Conservation (phyloP, 2,113 vertebrate species). For the Platichthys flesus region DNA sequence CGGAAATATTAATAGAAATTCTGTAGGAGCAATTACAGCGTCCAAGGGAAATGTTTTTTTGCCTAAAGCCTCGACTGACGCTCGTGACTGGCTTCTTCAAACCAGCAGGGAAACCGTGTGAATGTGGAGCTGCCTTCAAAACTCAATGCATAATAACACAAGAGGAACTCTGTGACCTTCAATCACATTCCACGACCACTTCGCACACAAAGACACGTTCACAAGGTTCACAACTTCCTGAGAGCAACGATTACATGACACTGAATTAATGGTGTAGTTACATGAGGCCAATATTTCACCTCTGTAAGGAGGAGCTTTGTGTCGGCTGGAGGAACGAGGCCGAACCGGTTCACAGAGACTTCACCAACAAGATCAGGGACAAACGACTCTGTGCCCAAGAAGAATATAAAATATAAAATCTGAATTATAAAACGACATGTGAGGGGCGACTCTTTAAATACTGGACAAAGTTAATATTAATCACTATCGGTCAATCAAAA, state of each 20-base stretch:
- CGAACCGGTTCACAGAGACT: background rate
- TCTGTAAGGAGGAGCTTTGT: background rate
- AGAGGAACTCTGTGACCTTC: slow-evolving; percentile 9
- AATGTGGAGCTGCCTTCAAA: slow-evolving; percentile 31
- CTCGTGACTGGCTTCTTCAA: background rate
- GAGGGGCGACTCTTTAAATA: too few relatives aligned
- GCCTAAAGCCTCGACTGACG: slow-evolving; percentile 36
- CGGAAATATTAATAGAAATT: slow-evolving; percentile 46
- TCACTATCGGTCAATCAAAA: too few relatives aligned
- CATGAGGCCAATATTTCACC: background rate
- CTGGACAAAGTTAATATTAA: too few relatives aligned
- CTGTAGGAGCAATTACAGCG: slow-evolving; percentile 16
- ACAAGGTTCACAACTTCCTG: too few relatives aligned
- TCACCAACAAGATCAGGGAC: background rate
- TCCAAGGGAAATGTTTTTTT: background rate
- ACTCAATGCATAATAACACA: slow-evolving; percentile 11
- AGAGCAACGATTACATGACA: background rate
- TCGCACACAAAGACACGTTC: background rate
- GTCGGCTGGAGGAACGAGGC: background rate
- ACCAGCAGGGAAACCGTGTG: slow-evolving; percentile 12
- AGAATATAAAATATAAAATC: too few relatives aligned
- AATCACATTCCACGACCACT: background rate
- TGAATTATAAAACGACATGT: too few relatives aligned
- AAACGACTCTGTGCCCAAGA: background rate
- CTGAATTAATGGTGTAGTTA: too few relatives aligned